Evolutionary conservation across 2,797 vertebrate genomes (phyloP).

Genomic region (Tauraco hartlaubi): DNA sequence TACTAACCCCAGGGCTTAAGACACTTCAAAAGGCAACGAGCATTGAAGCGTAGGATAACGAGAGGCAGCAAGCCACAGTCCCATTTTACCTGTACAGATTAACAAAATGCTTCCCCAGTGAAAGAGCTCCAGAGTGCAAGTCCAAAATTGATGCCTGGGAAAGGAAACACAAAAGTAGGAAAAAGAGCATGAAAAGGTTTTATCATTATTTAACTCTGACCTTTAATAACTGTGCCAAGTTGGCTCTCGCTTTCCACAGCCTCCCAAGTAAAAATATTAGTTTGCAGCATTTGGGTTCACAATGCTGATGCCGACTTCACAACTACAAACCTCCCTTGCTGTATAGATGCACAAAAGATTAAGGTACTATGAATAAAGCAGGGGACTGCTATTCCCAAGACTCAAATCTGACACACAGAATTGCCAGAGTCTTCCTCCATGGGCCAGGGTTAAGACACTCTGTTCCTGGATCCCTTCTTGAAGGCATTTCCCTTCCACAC

Average conservation of each 20-base stretch:
- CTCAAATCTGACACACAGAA: not conserved
- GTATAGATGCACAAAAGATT: not conserved
- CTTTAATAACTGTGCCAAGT: not conserved
- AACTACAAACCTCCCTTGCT: not conserved
- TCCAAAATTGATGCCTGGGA: slow-evolving; percentile 94
- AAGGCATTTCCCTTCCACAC: not conserved
- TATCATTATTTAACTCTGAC: not conserved
- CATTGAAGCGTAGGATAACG: not conserved
- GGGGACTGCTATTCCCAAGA: not conserved
- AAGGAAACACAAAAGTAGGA: not conserved
- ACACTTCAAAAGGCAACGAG: not conserved
- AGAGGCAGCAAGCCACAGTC: not conserved
- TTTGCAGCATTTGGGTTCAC: not conserved
- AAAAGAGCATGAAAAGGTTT: not conserved
- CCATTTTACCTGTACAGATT: slow-evolving; percentile 92
- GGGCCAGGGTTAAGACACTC: not conserved
- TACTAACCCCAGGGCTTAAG: not conserved
- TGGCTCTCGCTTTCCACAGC: not conserved
- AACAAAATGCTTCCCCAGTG: slow-evolving; percentile 95
- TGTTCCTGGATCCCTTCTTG: not conserved
- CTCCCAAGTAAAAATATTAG: not conserved
- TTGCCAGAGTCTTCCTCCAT: not conserved
- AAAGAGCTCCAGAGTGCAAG: slow-evolving; percentile 95
- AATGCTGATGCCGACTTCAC: not conserved
- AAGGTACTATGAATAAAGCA: not conserved